Evolutionary conservation across 2,888 invertebrate genomes (phyloP).

Genomic region (Aphidoletes aphidimyza): DNA sequence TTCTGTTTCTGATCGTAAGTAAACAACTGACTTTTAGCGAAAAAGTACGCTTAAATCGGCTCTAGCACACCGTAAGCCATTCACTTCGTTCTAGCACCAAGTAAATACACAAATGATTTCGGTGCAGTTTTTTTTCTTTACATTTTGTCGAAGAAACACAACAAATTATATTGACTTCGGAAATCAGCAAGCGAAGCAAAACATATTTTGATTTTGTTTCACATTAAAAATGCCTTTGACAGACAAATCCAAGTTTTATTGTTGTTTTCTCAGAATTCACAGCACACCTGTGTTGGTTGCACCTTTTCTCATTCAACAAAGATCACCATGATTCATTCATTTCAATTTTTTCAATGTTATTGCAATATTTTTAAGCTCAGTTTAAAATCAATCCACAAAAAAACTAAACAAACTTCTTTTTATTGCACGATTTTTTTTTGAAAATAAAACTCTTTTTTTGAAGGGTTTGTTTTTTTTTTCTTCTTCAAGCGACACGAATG

Average conservation of each 20-base stretch:
- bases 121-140: background rate
- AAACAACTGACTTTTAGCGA: background rate
- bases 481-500: background rate
- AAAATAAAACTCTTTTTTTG: background rate
- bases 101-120: too few relatives aligned
- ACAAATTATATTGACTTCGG: background rate
- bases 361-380: too few relatives aligned
- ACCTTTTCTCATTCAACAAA: conserved; percentile 35
- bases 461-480: background rate
- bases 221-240: background rate
- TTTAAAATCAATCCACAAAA: background rate
- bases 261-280: conserved; percentile 27
- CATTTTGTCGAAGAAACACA: background rate
- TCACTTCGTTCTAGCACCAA: background rate
- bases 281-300: conserved; percentile 43
- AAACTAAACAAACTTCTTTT: background rate
- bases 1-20: conserved; percentile 1
- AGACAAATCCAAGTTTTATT: conserved; percentile 3
- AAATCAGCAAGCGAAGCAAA: background rate
- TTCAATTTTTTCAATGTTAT: background rate
- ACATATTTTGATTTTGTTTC: too few relatives aligned
- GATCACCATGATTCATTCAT: background rate
- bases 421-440: conserved; percentile 9
- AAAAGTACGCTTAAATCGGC: background rate
- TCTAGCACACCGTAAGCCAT: background rate